Evolutionary conservation across 2,888 invertebrate species (phyloP).

Genomic region (Tinea semifulvella): DNA sequence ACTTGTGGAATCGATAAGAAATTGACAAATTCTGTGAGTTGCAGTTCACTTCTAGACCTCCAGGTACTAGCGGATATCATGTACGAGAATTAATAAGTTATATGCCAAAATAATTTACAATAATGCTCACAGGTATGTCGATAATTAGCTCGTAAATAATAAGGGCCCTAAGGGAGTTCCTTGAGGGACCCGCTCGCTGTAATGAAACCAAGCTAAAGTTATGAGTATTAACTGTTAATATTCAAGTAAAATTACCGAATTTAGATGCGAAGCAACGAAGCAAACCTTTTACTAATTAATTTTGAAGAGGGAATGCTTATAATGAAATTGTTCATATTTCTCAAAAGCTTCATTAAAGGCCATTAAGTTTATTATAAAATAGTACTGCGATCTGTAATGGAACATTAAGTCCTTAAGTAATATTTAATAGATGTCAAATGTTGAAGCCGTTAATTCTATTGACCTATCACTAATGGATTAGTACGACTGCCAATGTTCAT

Average conservation of each 20-base stretch:
- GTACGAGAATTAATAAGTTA: neutral
- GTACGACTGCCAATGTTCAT: no score
- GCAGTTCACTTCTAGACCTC: no score
- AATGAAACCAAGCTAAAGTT: conserved; percentile 8
- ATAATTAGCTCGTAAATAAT: conserved; percentile 12
- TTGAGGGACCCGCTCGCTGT: conserved; percentile 8
- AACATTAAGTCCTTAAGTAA: neutral
- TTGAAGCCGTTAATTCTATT: no score
- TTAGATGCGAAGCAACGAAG: conserved; percentile 11
- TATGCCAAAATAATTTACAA: neutral
- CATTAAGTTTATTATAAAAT: conserved; percentile 6
- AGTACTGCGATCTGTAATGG: conserved; percentile 3
- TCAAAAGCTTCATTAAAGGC: conserved; percentile 5
- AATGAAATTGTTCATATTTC: conserved; percentile 11
- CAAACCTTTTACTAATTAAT: conserved; percentile 12
- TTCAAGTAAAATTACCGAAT: conserved; percentile 10
- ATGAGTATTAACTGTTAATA: conserved; percentile 13
- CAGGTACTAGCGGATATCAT: no score
- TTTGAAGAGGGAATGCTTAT: conserved; percentile 9
- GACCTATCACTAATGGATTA: no score
- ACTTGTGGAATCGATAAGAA: no score
- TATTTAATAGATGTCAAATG: neutral
- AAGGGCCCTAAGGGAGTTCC: neutral
- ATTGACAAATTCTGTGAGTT: no score
- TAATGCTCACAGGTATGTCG: conserved; percentile 5